Evolutionary conservation across 1,140 invertebrate genomes (phyloP).

Genomic region (Pectinophora gossypiella): DNA sequence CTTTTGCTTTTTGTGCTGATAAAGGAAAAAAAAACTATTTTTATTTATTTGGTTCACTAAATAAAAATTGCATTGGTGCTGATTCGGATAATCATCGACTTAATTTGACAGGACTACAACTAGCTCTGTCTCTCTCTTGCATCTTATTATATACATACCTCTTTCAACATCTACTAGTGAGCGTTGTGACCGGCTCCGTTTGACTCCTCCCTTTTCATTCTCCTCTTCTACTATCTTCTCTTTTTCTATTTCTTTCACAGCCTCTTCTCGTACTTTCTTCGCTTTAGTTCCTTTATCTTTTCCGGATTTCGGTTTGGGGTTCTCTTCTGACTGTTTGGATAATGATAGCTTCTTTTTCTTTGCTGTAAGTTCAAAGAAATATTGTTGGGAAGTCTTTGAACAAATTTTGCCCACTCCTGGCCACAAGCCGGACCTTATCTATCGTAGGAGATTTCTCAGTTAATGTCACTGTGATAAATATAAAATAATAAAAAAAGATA

Average conservation of each 20-base stretch:
- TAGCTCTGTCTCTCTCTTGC: too few species aligned
- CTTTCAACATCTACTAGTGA: constrained; percentile 53
- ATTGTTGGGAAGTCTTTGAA: background rate
- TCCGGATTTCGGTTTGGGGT: constrained; percentile 6
- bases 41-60: background rate
- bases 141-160: too few species aligned
- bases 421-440: too few species aligned
- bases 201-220: constrained; percentile 40
- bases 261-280: constrained; percentile 8
- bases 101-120: too few species aligned
- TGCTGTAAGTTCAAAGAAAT: too few species aligned
- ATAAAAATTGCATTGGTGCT: too few species aligned
- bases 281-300: constrained; percentile 13
- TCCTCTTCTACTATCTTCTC: too few species aligned
- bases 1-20: constrained; percentile 30
- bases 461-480: too few species aligned
- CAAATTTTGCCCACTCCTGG: too few species aligned
- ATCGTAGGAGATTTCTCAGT: too few species aligned
- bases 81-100: too few species aligned
- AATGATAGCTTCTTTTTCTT: constrained; percentile 49
- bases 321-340: constrained; percentile 21
- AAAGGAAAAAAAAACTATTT: background rate
- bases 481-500: too few species aligned
- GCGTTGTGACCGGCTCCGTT: constrained; percentile 48
- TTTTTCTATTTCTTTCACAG: constrained; percentile 18